A percentile compares a stretch with the other conserved stretches of the same genome.
These are phyloP conservation scores for Heterodera schachtii DNA, from an alignment of 1,140 invertebrate genomes.

Conservation along the genomic window DNA sequence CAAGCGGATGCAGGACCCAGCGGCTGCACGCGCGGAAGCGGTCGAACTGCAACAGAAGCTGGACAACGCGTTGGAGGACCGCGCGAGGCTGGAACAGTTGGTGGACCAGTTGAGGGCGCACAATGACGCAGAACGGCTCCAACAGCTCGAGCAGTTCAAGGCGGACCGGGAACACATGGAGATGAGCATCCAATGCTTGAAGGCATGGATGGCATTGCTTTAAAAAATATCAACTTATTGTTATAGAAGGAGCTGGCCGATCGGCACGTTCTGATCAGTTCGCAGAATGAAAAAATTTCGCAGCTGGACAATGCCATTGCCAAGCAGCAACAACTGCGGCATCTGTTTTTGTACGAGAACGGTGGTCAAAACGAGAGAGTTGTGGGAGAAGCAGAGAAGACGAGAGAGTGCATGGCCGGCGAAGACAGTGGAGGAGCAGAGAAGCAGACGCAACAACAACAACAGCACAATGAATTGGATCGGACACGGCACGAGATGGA, in stretches of 20 bases:
- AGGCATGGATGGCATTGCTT: background rate
- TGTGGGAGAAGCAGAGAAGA: background rate
- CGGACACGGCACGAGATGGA: conserved; percentile 4
- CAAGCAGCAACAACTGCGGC: background rate
- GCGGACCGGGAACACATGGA: conserved; percentile 21
- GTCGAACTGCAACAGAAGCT: conserved; percentile 45
- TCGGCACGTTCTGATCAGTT: conserved; percentile 50
- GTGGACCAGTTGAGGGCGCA: conserved; percentile 38
- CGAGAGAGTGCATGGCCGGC: background rate
- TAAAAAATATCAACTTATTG: background rate
- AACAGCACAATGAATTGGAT: conserved; percentile 3
- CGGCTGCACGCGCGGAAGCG: conserved; percentile 38
- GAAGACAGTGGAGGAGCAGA: background rate
- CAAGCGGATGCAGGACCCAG: conserved; percentile 40
- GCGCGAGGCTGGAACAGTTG: conserved; percentile 40
- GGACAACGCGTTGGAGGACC: conserved; percentile 46
- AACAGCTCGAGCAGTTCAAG: conserved; percentile 21
- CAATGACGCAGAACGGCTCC: conserved; percentile 13
- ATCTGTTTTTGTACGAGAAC: background rate
- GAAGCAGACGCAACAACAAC: too few relatives aligned
- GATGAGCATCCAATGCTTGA: conserved; percentile 10
- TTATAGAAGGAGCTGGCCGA: conserved; percentile 52
- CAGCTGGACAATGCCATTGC: conserved; percentile 40
- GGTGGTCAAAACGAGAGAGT: background rate
- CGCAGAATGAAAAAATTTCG: conserved; percentile 56